These are phyloP conservation scores for Phyllostomus hastatus DNA, from an alignment of 2,113 vertebrate species.

Conservation along the genomic window DNA sequence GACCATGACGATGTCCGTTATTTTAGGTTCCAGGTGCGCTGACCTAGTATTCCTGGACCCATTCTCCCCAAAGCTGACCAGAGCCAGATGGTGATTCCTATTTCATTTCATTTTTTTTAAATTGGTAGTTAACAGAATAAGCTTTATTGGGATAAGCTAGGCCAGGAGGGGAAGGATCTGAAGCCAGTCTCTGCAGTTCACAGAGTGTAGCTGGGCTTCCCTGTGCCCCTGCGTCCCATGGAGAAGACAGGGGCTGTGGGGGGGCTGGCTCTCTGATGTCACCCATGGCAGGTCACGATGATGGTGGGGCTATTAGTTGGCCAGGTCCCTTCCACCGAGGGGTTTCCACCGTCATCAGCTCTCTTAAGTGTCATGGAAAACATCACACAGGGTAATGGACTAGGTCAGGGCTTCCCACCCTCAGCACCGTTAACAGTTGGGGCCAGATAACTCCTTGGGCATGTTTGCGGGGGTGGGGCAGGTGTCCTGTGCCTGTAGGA, in stretches of 20 bases:
- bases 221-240: accelerated
- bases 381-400: accelerated
- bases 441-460: neutral
- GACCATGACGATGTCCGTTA: neutral
- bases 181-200: neutral
- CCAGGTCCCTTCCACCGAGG: neutral
- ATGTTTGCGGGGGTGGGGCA: neutral
- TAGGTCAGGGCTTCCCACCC: neutral
- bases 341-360: neutral
- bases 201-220: accelerated
- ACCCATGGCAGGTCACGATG: neutral
- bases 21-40: neutral
- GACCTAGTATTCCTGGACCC: neutral
- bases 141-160: neutral
- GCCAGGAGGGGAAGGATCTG: neutral
- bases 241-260: neutral
- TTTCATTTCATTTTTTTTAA: neutral
- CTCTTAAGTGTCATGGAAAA: neutral
- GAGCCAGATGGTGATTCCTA: neutral
- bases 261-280: neutral
- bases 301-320: neutral
- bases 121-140: neutral
- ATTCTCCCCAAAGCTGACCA: neutral
- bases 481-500: neutral
- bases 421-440: neutral